A percentile compares a stretch with the other conserved stretches of the same genome.
These are phyloP conservation scores for Coptodon bakossiorum DNA, from an alignment of 2,113 vertebrate genomes.

Conservation along the genomic window DNA sequence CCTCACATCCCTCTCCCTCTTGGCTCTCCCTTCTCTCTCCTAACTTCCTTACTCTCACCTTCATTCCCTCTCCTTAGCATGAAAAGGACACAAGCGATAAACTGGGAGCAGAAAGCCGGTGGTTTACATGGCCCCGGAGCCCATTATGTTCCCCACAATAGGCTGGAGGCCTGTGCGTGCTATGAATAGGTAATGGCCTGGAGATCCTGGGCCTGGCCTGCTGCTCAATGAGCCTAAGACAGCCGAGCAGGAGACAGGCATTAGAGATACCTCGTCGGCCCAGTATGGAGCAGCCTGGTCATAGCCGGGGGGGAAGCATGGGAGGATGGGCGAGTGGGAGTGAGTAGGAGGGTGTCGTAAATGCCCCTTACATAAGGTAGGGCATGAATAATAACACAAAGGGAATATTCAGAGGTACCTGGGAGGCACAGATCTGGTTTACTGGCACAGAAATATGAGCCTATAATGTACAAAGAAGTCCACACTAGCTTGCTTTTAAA, in stretches of 20 bases:
- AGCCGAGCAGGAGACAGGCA: slow-evolving; percentile 37
- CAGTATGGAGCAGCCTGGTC: slow-evolving; percentile 22
- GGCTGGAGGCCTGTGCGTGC: slow-evolving; percentile 59
- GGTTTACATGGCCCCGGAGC: slow-evolving; percentile 66
- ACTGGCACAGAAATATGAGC: slow-evolving; percentile 2
- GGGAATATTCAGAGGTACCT: slow-evolving; percentile 37
- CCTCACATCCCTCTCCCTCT: not conserved
- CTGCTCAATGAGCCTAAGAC: slow-evolving; percentile 66
- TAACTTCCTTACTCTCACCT: slow-evolving; percentile 15
- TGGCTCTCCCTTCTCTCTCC: not conserved
- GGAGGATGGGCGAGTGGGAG: not conserved
- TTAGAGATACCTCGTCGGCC: slow-evolving; percentile 44
- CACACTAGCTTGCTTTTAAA: not conserved
- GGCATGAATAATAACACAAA: slow-evolving; percentile 43
- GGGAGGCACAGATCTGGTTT: not conserved
- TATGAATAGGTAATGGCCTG: slow-evolving; percentile 62
- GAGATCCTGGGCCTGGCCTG: slow-evolving; percentile 53
- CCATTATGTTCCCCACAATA: slow-evolving; percentile 67
- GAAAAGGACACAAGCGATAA: slow-evolving; percentile 64
- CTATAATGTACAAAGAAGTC: slow-evolving; percentile 7
- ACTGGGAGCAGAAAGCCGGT: slow-evolving; percentile 52
- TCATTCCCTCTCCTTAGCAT: slow-evolving; percentile 23
- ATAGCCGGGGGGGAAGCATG: not conserved
- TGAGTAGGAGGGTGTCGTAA: slow-evolving; percentile 21
- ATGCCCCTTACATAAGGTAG: slow-evolving; percentile 44